Evolutionary conservation across 2,113 vertebrate species (phyloP).

Genomic region (Labeo catla): DNA sequence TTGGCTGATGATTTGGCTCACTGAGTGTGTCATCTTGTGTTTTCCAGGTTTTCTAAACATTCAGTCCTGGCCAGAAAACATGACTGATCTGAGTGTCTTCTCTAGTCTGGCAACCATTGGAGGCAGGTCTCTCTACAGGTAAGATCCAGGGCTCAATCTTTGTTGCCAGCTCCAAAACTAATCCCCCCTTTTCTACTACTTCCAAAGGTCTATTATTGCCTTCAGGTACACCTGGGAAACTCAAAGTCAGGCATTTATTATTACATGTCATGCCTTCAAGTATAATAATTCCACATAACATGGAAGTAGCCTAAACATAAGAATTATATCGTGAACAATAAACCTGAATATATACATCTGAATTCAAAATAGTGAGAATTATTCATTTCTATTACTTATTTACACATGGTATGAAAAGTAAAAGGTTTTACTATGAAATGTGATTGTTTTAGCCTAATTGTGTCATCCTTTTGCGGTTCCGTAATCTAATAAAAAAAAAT

Average conservation of each 20-base stretch:
- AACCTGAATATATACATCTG: background rate
- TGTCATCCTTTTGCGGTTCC: background rate
- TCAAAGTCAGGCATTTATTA: background rate
- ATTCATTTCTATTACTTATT: background rate
- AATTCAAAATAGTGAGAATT: background rate
- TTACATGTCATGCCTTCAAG: background rate
- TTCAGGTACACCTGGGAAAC: background rate
- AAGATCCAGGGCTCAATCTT: constrained; percentile 19
- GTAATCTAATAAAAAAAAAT: background rate
- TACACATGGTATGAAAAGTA: background rate
- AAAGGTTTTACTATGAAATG: background rate
- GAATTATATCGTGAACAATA: too few relatives aligned
- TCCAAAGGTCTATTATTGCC: background rate
- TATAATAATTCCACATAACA: too few relatives aligned
- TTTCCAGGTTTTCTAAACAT: constrained; percentile 92
- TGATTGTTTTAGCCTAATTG: background rate
- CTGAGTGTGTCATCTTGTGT: constrained; percentile 31
- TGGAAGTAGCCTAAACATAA: too few relatives aligned
- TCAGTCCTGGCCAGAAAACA: constrained; percentile 97
- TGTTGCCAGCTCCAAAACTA: background rate
- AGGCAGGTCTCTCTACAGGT: constrained; percentile 95
- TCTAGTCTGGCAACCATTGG: constrained; percentile 94
- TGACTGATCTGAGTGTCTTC: constrained; percentile 96
- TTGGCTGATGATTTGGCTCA: background rate
- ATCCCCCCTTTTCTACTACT: background rate